These are phyloP conservation scores for Galaxea fascicularis DNA, from an alignment of 92 coral and sea anemone genomes.

Conservation along the genomic window DNA sequence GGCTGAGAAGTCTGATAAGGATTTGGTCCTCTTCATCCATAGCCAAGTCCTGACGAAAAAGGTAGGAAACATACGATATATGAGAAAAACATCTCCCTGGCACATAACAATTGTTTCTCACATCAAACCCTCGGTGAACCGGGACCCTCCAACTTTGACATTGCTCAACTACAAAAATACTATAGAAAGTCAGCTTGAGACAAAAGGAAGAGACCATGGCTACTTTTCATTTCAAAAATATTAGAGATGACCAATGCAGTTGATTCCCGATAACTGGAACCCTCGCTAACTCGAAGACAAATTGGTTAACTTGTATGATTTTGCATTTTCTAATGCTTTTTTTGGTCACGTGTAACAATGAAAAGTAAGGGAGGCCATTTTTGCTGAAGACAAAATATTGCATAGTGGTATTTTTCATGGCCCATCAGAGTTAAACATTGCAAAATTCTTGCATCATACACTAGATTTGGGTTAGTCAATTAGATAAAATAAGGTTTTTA, in stretches of 20 bases:
- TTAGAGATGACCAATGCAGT: too few relatives aligned
- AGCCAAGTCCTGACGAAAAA: slow-evolving; percentile 19
- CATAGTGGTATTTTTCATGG: slow-evolving; percentile 33
- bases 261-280: too few relatives aligned
- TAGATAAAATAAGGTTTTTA: slow-evolving; percentile 21
- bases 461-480: slow-evolving; percentile 24
- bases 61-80: neutral
- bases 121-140: too few relatives aligned
- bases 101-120: too few relatives aligned
- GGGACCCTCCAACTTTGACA: too few relatives aligned
- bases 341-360: slow-evolving; percentile 54
- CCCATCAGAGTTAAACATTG: slow-evolving; percentile 30
- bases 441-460: slow-evolving; percentile 32
- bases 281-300: too few relatives aligned
- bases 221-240: too few relatives aligned
- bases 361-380: slow-evolving; percentile 21
- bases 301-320: too few relatives aligned
- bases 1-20: slow-evolving; percentile 39
- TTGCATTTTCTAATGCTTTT: slow-evolving; percentile 62
- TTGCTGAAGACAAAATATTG: slow-evolving; percentile 3
- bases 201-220: too few relatives aligned
- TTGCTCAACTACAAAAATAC: too few relatives aligned
- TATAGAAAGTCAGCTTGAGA: too few relatives aligned
- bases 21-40: slow-evolving; percentile 29
- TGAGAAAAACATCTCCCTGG: too few relatives aligned